Evolutionary conservation across 2,113 vertebrate genomes (phyloP), one percentile per base, ranked within the genome.

Genomic region (Anoura caudifer): DNA sequence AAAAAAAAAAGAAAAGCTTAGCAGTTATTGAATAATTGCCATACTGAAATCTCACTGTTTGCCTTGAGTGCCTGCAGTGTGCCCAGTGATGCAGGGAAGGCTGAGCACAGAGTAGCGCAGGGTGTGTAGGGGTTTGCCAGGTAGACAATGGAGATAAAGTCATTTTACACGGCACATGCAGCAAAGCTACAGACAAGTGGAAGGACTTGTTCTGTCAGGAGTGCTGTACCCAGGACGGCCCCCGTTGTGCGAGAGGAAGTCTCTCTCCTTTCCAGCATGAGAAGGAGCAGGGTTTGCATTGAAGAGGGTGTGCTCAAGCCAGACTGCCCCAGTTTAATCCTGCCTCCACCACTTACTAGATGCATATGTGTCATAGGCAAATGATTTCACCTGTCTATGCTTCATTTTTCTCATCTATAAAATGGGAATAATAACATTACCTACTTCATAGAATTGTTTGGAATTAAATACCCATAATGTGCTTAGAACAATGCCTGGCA

Each of bases 401-500:
- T 80, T 87, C 31, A 33, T 54, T 90, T 50, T 90, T 63, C 84
- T 76, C 19, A 8, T 54, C 72, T 88, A 26, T 54, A 41, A 80
- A 65, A 90, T 70, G 38, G 54, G 22, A 5, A 17, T 52, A 36
- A 3, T 61, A 56, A 73, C 19, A 52, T 45, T 31, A 31, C 16
- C 28, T n/a, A 12, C 67, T 67, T 96, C 41, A 45, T 43, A 63
- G 24, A 85, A 31, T 76, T 69, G 47, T 56, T 70, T 41, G 47
- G n/a, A 85, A 87, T 31, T n/a, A 54, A 90, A 19, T 76, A 22
- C 38, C 80, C 6, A 16, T n/a, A 1, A 14, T n/a, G 61, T 54
- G 13, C 67, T 84, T 84, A 59, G 61, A 84, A 65, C 81, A 82
- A 56, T 73, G 59, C 56, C 65, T 94, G 52, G 52, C 22, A 43